Evolutionary conservation across 2,797 vertebrate genomes (phyloP).

Genomic region (Rhinogobio ventralis): DNA sequence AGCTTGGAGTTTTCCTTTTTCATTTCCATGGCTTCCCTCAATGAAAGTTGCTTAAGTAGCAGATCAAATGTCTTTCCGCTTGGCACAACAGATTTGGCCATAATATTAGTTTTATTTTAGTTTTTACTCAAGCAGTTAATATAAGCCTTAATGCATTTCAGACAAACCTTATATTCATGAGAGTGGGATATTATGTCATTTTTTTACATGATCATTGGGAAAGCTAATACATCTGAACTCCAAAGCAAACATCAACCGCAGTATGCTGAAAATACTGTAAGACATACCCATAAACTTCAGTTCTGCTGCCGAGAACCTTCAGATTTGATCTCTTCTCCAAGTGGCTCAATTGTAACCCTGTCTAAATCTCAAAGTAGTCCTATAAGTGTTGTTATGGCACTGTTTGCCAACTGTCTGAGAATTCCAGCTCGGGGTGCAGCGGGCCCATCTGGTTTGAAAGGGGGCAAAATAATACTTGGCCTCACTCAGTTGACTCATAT

Average conservation of each 20-base stretch:
- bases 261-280: slow-evolving; percentile 2
- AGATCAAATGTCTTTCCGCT: slow-evolving; percentile 28
- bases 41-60: slow-evolving; percentile 9
- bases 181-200: slow-evolving; percentile 1
- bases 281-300: background rate
- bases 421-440: slow-evolving; percentile 47
- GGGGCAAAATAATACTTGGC: slow-evolving; percentile 46
- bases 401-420: slow-evolving; percentile 63
- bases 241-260: slow-evolving; percentile 28
- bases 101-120: slow-evolving; percentile 22
- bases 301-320: background rate
- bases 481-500: slow-evolving; percentile 51
- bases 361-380: slow-evolving; percentile 29
- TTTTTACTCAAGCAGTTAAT: slow-evolving; percentile 22
- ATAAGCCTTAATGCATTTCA: slow-evolving; percentile 16
- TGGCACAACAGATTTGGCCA: slow-evolving; percentile 9
- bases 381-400: slow-evolving; percentile 52
- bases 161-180: slow-evolving; percentile 31
- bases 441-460: slow-evolving; percentile 70
- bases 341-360: slow-evolving; percentile 34
- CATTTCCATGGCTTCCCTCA: slow-evolving; percentile 21
- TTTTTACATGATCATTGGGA: background rate
- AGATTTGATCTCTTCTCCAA: slow-evolving; percentile 25
- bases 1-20: slow-evolving; percentile 7
- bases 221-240: slow-evolving; percentile 1